Base-by-base conservation (phyloP, 2,888 invertebrate species). In the Amaurobius ferox region DNA sequence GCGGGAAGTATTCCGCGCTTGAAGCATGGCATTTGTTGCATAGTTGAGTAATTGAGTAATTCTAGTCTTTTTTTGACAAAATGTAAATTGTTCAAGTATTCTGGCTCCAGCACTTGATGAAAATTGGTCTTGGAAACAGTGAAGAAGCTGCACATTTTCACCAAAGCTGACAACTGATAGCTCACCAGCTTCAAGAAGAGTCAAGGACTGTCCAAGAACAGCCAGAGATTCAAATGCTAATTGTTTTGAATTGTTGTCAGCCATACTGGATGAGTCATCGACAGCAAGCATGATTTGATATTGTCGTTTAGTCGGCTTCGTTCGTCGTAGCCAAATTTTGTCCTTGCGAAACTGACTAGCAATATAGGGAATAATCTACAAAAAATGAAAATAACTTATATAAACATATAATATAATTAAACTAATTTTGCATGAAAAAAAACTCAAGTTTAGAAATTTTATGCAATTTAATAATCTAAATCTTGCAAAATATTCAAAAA, bases 281-380 rank as follows among this genome's bases (percentile, higher is more conserved):
- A 99, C 94, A 0, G 99, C 99, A 64, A 99, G 93, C 26, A 98
- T 94, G 70, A 99, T 97, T 91, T 98, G 98, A 92, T 99, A 99
- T 89, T 99, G 96, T 68, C 99, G 93, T 90, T 97, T 97, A 0
- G 97, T 97, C 0, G 98, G 98, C 91, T 97, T 97, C 0, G 97
- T 98, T 77, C 99, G 93, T 16, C 99, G 93, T 90, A 99, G 91
- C 99, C 99, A 99, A 90, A 99, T 99, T 91, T 98, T 98, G 91
- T 99, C 99, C 91, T 99, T 99, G 64, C 99, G 94, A 92, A 98
- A 99, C 91, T 99, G 96, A 87, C 98, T 98, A 23, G 99, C 99
- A 89, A 99, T 98, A 92, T 99, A 99, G 0, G 99, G 97, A 90
- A 99, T 98, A 77, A 99, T 96, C 91, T 94, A 92, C 23, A 48